Conservation (phyloP, 2,113 vertebrate genomes). For the Istiophorus platypterus region DNA sequence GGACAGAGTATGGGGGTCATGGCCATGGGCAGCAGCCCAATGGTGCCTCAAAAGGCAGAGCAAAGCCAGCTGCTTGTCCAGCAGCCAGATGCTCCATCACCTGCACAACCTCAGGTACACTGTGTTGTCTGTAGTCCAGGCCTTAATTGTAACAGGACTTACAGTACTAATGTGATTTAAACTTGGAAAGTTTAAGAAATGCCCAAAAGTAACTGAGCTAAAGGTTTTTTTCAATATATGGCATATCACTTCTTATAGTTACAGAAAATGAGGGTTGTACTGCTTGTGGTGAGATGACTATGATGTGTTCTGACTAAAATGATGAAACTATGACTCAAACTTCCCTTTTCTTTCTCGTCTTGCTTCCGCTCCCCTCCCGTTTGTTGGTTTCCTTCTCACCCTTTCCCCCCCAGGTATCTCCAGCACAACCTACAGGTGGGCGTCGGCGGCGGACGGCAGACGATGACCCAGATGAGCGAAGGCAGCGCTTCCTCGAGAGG, state of each 20-base stretch:
- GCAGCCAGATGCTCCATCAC: constrained; percentile 94
- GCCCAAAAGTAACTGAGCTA: not conserved
- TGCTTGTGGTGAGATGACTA: constrained; percentile 25
- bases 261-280: constrained; percentile 19
- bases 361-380: constrained; percentile 12
- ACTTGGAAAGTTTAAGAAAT: not conserved
- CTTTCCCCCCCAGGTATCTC: constrained; percentile 88
- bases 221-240: not conserved
- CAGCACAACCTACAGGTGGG: constrained; percentile 95
- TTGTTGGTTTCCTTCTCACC: constrained; percentile 33
- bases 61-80: constrained; percentile 94
- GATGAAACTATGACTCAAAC: constrained; percentile 73
- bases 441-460: constrained; percentile 89
- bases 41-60: constrained; percentile 92
- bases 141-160: not conserved
- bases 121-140: not conserved
- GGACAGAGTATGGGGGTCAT: constrained; percentile 87
- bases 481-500: constrained; percentile 96
- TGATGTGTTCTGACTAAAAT: constrained; percentile 48
- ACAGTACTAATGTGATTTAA: not conserved
- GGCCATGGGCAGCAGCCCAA: constrained; percentile 89
- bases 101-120: constrained; percentile 94
- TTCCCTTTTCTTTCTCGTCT: constrained; percentile 56
- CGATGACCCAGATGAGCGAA: constrained; percentile 95
- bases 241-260: not conserved